Evolutionary conservation across 2,888 invertebrate species (phyloP).

Genomic region (Ypsolopha scabrella): DNA sequence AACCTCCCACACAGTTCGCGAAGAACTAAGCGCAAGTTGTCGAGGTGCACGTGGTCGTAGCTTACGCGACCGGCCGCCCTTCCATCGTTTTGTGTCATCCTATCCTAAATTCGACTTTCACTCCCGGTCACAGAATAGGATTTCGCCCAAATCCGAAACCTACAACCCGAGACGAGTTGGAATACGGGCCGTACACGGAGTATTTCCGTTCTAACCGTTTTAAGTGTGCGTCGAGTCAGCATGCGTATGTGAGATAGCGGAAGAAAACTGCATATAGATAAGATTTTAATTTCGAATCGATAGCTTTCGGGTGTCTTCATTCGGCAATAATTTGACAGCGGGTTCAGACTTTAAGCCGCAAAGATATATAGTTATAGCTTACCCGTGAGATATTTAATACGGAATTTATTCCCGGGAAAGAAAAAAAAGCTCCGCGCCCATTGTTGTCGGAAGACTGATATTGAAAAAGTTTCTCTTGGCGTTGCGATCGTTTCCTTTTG

Average conservation of each 20-base stretch:
- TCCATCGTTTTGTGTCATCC: constrained; percentile 46
- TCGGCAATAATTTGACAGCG: constrained; percentile 23
- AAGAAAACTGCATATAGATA: constrained; percentile 49
- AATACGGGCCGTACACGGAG: constrained; percentile 59
- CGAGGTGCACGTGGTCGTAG: constrained; percentile 64
- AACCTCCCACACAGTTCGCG: constrained; percentile 68
- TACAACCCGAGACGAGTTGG: constrained; percentile 43
- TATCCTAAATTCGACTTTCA: constrained; percentile 56
- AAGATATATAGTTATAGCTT: constrained; percentile 30
- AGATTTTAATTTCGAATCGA: constrained; percentile 22
- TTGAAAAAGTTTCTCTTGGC: constrained; percentile 52
- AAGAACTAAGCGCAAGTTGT: constrained; percentile 66
- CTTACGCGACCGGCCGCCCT: constrained; percentile 65
- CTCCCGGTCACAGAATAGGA: constrained; percentile 39
- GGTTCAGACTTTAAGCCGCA: constrained; percentile 16
- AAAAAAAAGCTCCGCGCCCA: constrained; percentile 34
- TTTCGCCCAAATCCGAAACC: constrained; percentile 38
- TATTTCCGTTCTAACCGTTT: constrained; percentile 56
- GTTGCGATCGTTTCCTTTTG: constrained; percentile 38
- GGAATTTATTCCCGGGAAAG: constrained; percentile 34
- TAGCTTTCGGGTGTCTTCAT: constrained; percentile 16
- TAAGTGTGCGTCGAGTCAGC: constrained; percentile 29
- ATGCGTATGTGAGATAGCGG: constrained; percentile 24
- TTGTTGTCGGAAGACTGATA: constrained; percentile 46
- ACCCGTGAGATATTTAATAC: constrained; percentile 39